These are phyloP conservation scores for Aepyceros melampus DNA, from an alignment of 2,113 vertebrate genomes.

Conservation along the genomic window DNA sequence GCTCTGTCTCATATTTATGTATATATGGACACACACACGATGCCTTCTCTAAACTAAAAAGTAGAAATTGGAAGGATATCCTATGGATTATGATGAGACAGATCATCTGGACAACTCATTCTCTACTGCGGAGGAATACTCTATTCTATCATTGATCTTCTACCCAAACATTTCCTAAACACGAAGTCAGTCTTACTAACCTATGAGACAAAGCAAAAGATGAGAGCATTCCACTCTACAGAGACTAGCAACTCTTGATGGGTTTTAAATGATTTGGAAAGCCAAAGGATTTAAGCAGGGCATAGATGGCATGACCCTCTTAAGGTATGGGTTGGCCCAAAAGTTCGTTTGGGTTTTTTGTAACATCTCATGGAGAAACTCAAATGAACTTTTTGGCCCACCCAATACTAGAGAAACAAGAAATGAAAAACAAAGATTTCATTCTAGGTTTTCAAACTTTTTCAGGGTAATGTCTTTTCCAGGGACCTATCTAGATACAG, in stretches of 20 bases:
- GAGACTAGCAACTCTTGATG: no score
- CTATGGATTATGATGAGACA: background rate
- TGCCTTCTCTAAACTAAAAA: background rate
- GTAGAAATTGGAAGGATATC: background rate
- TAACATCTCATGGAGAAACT: background rate
- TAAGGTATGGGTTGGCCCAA: background rate
- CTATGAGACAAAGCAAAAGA: background rate
- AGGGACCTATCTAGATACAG: background rate
- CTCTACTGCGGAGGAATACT: background rate
- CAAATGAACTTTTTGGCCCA: background rate
- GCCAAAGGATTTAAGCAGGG: background rate
- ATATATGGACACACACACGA: accelerated
- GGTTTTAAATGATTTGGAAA: background rate
- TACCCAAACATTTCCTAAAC: background rate
- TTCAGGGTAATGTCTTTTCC: background rate
- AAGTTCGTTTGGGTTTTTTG: background rate
- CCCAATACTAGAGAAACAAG: background rate
- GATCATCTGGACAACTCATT: background rate
- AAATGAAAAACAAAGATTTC: background rate
- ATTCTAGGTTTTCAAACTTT: background rate
- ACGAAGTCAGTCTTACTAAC: background rate
- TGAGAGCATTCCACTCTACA: background rate
- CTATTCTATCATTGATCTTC: background rate
- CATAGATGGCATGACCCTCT: background rate
- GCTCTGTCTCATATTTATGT: background rate